These are phyloP conservation scores for Okapia johnstoni DNA, from an alignment of 2,113 vertebrate genomes.

Conservation along the genomic window DNA sequence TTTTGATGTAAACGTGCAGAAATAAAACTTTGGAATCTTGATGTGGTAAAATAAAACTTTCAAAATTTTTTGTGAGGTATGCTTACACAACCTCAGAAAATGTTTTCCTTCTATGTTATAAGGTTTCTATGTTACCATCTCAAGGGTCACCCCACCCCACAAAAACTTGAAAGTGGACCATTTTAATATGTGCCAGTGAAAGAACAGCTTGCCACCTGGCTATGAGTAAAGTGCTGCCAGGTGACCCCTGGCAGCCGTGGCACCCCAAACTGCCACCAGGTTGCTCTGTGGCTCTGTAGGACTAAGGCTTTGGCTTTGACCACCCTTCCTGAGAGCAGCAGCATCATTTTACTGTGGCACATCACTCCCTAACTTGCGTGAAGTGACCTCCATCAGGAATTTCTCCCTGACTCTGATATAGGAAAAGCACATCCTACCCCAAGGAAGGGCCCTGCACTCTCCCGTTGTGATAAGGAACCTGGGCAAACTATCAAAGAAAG, in stretches of 20 bases:
- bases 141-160: neutral
- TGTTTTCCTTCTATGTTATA: neutral
- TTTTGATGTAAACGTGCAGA: neutral
- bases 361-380: neutral
- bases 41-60: neutral
- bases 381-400: neutral
- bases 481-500: neutral
- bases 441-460: neutral
- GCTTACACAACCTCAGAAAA: neutral
- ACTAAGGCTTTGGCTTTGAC: neutral
- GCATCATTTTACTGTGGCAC: rapidly evolving
- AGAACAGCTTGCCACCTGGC: neutral
- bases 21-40: neutral
- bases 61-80: neutral
- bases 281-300: neutral
- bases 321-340: neutral
- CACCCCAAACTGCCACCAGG: neutral
- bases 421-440: neutral
- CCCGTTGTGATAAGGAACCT: too few relatives aligned
- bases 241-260: neutral
- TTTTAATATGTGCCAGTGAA: neutral
- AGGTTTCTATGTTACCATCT: neutral
- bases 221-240: neutral
- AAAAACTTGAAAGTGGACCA: neutral
- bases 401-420: neutral